Base-by-base conservation (phyloP, 92 coral and sea anemone species). In the Micromussa lordhowensis region DNA sequence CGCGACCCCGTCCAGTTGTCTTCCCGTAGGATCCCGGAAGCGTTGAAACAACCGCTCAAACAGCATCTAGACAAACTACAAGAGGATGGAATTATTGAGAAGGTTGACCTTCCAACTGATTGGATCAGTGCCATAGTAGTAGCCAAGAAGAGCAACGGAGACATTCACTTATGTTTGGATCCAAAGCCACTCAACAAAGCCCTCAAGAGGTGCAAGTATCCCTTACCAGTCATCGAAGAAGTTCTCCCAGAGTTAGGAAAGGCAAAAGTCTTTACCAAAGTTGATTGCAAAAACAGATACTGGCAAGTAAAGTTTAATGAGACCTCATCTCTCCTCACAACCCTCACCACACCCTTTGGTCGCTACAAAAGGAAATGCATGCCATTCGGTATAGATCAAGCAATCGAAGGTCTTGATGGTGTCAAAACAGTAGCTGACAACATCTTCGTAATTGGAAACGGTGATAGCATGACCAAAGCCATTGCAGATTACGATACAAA, bases 381-480 rank as follows among this genome's bases (percentile, higher is more conserved):
- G 78, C 81, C 92, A 0, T 80, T 90, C 61, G 82, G 82, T 11
- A 84, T 85, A 63, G 79, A 75, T 69, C 87, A 86, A 66, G 90
- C 82, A 2, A 79, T 86, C 2, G 79, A 66, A 57, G 90, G 82
- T 30, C 90, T 86, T 21, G 77, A 86, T 36, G 84, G 84, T 15
- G 84, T 86, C 54, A 24, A 10, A 29, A 86, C 90, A 19, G 79
- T 87, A 79, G 91, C 93, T 9, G 93, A 91, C 26, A 78, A 91
- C 32, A 75, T 91, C 71, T 91, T 91, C 16, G 48, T 87, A 29
- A 83, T 70, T 63, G 93, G 91, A 13, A 91, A 86, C 32, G 93
- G 93, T 0, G 90, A 49, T 18, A 75, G 75, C 28, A 38, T 75
- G 12, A 21, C 26, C 19, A 88, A 89, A 83, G 92, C 88, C 51